phyloP scores from a whole-genome alignment of 2,113 vertebrate species.

The Symphodus melops region DNA sequence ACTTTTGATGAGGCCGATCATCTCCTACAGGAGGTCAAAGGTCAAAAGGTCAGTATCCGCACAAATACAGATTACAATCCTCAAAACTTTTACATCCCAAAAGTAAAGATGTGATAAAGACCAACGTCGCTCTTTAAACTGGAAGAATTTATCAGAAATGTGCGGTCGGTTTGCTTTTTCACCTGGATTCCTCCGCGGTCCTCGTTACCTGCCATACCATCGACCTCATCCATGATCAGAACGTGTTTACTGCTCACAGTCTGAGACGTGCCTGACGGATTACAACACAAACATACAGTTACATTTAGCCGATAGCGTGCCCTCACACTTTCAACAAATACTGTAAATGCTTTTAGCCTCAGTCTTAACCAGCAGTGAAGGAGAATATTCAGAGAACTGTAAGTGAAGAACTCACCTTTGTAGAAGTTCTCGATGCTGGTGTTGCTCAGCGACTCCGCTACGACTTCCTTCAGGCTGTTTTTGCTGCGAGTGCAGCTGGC shows the following conservation, averaged over 20 bases:
- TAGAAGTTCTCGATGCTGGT: constrained; percentile 96
- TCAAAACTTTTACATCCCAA: no score
- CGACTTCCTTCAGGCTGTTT: constrained; percentile 90
- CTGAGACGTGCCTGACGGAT: constrained; percentile 83
- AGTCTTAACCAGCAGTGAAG: no score
- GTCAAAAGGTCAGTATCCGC: background rate
- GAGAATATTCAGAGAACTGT: background rate
- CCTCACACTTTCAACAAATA: background rate
- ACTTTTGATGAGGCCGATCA: constrained; percentile 91
- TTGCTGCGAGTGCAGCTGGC: constrained; percentile 96
- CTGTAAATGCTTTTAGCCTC: no score
- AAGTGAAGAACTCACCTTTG: constrained; percentile 79
- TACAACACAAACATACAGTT: constrained; percentile 9
- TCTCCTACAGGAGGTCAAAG: constrained; percentile 82
- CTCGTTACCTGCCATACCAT: constrained; percentile 98
- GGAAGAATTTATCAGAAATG: no score
- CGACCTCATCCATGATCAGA: constrained; percentile 98
- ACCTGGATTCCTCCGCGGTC: constrained; percentile 98
- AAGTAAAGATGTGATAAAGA: no score
- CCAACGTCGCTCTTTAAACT: no score
- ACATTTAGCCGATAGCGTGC: background rate
- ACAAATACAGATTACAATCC: background rate
- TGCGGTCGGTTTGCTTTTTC: background rate
- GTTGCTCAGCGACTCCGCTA: constrained; percentile 94
- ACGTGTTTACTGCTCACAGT: constrained; percentile 89